Percentiles rank a stretch among this genome's conserved stretches.
Evolutionary conservation across 1,140 invertebrate species (phyloP).

Genomic region (Forficula auricularia): DNA sequence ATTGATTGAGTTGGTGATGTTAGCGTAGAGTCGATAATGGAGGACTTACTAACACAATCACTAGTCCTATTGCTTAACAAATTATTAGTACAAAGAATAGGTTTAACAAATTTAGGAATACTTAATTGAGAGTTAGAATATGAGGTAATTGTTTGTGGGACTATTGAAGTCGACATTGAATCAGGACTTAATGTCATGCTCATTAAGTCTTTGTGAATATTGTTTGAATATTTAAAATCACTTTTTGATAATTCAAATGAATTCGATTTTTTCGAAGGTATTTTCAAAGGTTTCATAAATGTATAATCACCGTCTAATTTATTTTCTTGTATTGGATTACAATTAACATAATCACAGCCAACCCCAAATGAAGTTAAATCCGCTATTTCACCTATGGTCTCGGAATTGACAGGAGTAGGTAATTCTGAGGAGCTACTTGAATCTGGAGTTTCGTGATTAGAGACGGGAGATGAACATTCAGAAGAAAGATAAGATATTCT

Average conservation of each 20-base stretch:
- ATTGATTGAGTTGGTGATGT: no score
- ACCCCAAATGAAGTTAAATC: background rate
- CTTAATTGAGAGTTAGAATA: no score
- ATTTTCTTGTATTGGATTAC: background rate
- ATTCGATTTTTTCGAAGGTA: background rate
- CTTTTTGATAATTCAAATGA: background rate
- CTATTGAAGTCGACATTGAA: no score
- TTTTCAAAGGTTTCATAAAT: background rate
- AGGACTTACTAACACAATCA: no score
- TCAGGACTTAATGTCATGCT: no score
- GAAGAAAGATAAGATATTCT: conserved; percentile 10
- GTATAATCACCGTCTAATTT: background rate
- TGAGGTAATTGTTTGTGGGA: no score
- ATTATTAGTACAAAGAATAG: no score
- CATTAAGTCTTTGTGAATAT: no score
- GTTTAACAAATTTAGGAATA: no score
- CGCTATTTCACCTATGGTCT: background rate
- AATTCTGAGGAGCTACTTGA: conserved; percentile 9
- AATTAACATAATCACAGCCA: background rate
- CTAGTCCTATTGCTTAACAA: no score
- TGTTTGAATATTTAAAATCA: background rate
- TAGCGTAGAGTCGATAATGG: no score
- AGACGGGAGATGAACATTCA: conserved; percentile 1
- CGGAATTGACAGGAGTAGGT: conserved; percentile 7
- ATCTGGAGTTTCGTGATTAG: conserved; percentile 10